A percentile compares a stretch with the other conserved stretches of the same genome.
These are phyloP conservation scores for Venturia canescens DNA, from an alignment of 1,140 invertebrate genomes.

Conservation along the genomic window DNA sequence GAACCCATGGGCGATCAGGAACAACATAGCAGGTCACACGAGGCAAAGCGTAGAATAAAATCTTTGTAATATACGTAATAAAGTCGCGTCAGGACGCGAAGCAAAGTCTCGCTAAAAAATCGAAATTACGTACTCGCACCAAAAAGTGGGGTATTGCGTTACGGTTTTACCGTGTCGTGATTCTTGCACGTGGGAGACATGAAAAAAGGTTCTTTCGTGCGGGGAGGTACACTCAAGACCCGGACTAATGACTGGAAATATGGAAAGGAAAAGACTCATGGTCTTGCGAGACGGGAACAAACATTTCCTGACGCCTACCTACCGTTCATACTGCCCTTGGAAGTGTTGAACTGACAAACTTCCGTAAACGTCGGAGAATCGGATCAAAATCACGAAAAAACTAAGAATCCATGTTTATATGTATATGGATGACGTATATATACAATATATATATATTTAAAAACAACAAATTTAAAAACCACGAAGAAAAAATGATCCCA, in stretches of 20 bases:
- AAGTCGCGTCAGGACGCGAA: too few relatives aligned
- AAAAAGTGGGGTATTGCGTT: too few relatives aligned
- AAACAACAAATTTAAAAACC: neutral
- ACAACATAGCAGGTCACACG: too few relatives aligned
- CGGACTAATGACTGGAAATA: neutral
- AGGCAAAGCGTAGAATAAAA: too few relatives aligned
- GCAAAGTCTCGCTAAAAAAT: too few relatives aligned
- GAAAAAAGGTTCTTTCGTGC: neutral
- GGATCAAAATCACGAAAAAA: neutral
- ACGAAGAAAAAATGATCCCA: conserved; percentile 7
- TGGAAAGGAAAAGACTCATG: neutral
- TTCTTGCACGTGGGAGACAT: neutral
- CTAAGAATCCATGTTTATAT: too few relatives aligned
- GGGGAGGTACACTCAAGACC: too few relatives aligned
- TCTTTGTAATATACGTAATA: too few relatives aligned
- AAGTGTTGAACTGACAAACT: conserved; percentile 11
- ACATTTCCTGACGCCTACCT: neutral
- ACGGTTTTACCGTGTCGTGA: too few relatives aligned
- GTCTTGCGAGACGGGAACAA: neutral
- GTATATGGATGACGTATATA: neutral
- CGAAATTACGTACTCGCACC: too few relatives aligned
- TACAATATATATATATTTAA: neutral
- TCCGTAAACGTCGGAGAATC: neutral
- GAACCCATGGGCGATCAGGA: too few relatives aligned
- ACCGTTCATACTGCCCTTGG: conserved; percentile 22